phyloP scores from a whole-genome alignment of 2,113 vertebrate species.

The Anser brachyrhynchus region DNA sequence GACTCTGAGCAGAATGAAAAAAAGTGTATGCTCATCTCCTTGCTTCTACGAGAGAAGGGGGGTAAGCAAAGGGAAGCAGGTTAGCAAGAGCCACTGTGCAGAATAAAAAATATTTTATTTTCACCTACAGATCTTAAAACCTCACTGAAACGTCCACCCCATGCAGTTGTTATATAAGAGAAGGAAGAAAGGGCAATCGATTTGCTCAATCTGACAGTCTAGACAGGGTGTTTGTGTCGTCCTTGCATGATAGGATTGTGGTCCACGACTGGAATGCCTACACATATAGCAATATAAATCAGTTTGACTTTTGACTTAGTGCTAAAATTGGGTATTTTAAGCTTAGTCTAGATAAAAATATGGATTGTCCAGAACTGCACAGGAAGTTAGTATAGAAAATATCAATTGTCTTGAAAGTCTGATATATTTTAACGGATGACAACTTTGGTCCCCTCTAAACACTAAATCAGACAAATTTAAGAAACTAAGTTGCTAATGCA shows the following conservation, averaged over 20 bases:
- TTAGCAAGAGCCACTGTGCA: not conserved
- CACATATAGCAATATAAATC: not conserved
- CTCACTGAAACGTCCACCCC: not conserved
- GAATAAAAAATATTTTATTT: not conserved
- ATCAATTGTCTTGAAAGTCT: not conserved
- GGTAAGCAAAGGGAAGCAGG: not conserved
- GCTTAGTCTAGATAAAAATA: not conserved
- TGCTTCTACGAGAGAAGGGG: not conserved
- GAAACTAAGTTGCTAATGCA: not conserved
- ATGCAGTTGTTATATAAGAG: not conserved
- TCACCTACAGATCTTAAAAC: not conserved
- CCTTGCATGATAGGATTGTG: not conserved
- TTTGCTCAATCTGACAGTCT: not conserved
- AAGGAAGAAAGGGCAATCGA: not conserved
- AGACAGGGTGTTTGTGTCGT: not conserved
- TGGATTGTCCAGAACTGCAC: not conserved
- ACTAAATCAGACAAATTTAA: not conserved
- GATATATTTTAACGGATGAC: not conserved
- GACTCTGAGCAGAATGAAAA: not conserved
- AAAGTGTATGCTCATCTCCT: accelerated
- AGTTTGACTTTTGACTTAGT: not conserved
- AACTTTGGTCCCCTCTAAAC: not conserved
- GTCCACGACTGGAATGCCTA: not conserved
- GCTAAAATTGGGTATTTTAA: not conserved
- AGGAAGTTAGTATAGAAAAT: not conserved